These are phyloP conservation scores for Chrysogorgia sp. DNA, from an alignment of 92 coral and sea anemone genomes.

Conservation along the genomic window DNA sequence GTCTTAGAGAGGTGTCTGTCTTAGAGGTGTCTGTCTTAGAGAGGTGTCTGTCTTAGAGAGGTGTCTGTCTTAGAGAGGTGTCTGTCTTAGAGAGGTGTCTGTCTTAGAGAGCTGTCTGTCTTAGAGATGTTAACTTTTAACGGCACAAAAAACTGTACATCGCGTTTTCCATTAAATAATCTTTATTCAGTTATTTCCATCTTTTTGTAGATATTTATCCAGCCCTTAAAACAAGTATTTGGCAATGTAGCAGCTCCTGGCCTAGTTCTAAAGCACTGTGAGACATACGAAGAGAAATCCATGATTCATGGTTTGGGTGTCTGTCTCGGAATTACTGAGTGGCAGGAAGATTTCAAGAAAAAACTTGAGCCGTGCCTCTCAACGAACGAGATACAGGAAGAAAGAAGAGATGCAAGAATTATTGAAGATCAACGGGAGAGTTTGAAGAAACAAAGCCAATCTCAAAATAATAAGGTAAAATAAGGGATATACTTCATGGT, in stretches of 20 bases:
- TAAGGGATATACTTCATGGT: too few relatives aligned
- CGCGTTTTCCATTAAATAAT: neutral
- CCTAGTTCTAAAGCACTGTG: constrained; percentile 71
- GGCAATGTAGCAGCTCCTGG: constrained; percentile 68
- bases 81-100: too few relatives aligned
- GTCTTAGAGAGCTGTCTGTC: too few relatives aligned
- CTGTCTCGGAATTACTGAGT: constrained; percentile 72
- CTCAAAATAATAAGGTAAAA: neutral
- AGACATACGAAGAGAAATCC: constrained; percentile 63
- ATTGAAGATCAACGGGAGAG: neutral
- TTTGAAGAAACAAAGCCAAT: neutral
- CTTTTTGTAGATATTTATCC: constrained; percentile 69
- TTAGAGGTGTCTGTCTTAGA: too few relatives aligned
- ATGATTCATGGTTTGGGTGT: constrained; percentile 78
- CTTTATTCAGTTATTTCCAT: neutral
- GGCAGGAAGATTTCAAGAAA: constrained; percentile 74
- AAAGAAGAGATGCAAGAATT: constrained; percentile 2
- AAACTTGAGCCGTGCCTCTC: neutral
- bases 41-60: too few relatives aligned
- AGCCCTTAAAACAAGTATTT: constrained; percentile 71
- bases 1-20: too few relatives aligned
- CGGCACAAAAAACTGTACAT: neutral
- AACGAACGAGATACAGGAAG: constrained; percentile 18
- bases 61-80: too few relatives aligned
- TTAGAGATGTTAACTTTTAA: too few relatives aligned